Conservation (phyloP, 2,797 vertebrate genomes). For the Enteromius unitaeniatus region DNA sequence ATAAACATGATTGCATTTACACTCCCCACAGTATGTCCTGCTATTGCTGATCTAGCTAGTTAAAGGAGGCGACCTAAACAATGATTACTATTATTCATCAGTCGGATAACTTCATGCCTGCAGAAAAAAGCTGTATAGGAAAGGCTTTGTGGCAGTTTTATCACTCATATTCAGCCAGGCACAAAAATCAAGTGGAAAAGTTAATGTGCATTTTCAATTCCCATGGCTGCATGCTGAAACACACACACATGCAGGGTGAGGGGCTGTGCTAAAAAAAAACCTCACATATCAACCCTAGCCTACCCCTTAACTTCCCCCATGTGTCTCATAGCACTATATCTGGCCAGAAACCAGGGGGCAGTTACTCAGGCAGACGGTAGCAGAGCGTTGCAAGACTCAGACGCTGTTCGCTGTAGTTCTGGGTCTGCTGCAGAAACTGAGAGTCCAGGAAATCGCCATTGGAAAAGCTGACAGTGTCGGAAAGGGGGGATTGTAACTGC, state of each 20-base stretch:
- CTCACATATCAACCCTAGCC: slow-evolving; percentile 6
- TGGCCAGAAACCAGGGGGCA: slow-evolving; percentile 83
- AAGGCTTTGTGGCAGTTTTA: slow-evolving; percentile 65
- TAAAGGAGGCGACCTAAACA: slow-evolving; percentile 49
- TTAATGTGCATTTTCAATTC: slow-evolving; percentile 67
- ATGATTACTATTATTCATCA: slow-evolving; percentile 58
- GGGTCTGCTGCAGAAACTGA: slow-evolving; percentile 25
- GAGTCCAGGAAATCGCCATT: slow-evolving; percentile 87
- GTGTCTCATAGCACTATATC: slow-evolving; percentile 76
- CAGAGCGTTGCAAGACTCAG: slow-evolving; percentile 74
- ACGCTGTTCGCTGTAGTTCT: slow-evolving; percentile 12
- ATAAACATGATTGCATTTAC: not conserved
- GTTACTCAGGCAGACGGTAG: slow-evolving; percentile 71
- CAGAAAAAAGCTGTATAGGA: slow-evolving; percentile 35
- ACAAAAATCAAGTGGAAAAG: slow-evolving; percentile 66
- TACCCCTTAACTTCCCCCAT: slow-evolving; percentile 48
- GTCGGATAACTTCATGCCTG: slow-evolving; percentile 35
- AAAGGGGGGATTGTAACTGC: slow-evolving; percentile 63
- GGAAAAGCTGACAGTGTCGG: slow-evolving; percentile 89
- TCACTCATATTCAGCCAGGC: slow-evolving; percentile 60
- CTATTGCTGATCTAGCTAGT: slow-evolving; percentile 16
- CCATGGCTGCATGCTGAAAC: slow-evolving; percentile 33
- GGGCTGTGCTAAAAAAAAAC: slow-evolving; percentile 39
- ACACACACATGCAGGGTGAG: slow-evolving; percentile 29
- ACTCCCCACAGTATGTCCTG: not conserved